phyloP scores from a whole-genome alignment of 1,140 invertebrate genomes.

The Ectropis grisescens region DNA sequence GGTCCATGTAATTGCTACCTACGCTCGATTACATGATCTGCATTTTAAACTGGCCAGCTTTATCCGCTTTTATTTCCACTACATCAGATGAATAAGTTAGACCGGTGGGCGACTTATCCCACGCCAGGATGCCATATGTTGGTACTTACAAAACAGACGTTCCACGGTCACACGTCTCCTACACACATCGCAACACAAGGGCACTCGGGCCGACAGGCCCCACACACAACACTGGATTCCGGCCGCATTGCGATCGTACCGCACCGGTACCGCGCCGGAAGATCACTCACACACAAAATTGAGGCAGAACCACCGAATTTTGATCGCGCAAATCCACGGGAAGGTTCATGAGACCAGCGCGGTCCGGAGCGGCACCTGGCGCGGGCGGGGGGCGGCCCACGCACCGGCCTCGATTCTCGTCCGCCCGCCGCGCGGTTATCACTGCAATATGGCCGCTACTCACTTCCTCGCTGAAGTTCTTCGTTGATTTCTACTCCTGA shows the following conservation, averaged over 20 bases:
- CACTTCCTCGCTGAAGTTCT: conserved; percentile 69
- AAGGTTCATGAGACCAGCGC: conserved; percentile 61
- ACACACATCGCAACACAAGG: conserved; percentile 58
- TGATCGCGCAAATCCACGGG: conserved; percentile 62
- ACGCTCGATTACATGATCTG: conserved; percentile 22
- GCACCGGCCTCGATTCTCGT: conserved; percentile 69
- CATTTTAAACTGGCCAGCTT: conserved; percentile 22
- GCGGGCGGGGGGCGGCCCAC: conserved; percentile 66
- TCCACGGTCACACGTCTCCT: conserved; percentile 56
- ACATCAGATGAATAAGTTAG: conserved; percentile 7
- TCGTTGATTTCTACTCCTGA: conserved; percentile 68
- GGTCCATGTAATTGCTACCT: conserved; percentile 26
- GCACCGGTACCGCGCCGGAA: conserved; percentile 45
- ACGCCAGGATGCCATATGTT: conserved; percentile 22
- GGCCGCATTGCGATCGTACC: conserved; percentile 19
- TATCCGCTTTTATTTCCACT: conserved; percentile 3
- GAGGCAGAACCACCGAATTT: conserved; percentile 58
- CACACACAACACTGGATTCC: conserved; percentile 51
- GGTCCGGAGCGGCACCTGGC: conserved; percentile 64
- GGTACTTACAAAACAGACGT: conserved; percentile 58
- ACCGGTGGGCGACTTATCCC: conserved; percentile 19
- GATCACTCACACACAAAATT: conserved; percentile 56
- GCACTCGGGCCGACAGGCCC: conserved; percentile 48
- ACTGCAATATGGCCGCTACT: conserved; percentile 70
- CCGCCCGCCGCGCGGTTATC: conserved; percentile 68